These are phyloP conservation scores for Mystacornis crossleyi DNA, from an alignment of 2,113 vertebrate species.

Conservation along the genomic window DNA sequence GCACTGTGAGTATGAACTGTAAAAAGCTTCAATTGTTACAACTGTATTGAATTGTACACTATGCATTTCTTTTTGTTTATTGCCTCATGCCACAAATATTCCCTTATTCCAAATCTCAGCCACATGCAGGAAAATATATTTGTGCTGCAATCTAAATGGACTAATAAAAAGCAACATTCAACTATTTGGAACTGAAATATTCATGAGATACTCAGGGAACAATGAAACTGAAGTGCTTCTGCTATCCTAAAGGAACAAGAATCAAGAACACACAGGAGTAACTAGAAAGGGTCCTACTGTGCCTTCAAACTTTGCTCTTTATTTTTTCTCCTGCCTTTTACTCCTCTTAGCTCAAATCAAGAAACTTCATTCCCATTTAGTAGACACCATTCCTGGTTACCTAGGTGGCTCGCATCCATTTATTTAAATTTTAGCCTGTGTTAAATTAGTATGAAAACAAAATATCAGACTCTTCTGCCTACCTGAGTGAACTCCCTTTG, in stretches of 20 bases:
- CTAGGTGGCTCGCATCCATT: neutral
- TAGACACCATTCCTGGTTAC: neutral
- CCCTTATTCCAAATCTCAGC: conserved; percentile 45
- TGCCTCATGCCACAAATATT: conserved; percentile 46
- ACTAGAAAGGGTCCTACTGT: conserved; percentile 42
- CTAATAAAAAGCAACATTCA: conserved; percentile 72
- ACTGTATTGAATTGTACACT: conserved; percentile 18
- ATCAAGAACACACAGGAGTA: conserved; percentile 61
- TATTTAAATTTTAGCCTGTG: neutral
- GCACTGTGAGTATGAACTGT: neutral
- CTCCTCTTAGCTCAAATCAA: conserved; percentile 35
- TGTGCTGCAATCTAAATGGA: conserved; percentile 66
- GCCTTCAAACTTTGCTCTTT: conserved; percentile 50
- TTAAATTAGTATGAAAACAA: neutral
- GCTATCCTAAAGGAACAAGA: conserved; percentile 67
- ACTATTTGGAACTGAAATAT: conserved; percentile 77
- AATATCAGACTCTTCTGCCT: neutral
- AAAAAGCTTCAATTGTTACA: conserved; percentile 41
- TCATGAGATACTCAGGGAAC: conserved; percentile 72
- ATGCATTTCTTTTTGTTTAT: conserved; percentile 52
- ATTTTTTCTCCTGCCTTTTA: conserved; percentile 6
- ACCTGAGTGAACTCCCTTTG: neutral
- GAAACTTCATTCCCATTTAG: neutral
- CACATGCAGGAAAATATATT: conserved; percentile 61
- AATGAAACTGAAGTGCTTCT: conserved; percentile 73